Evolutionary conservation across 2,888 invertebrate genomes (phyloP), one percentile per base, ranked within the genome.

Genomic region (Osmoderma eremita): DNA sequence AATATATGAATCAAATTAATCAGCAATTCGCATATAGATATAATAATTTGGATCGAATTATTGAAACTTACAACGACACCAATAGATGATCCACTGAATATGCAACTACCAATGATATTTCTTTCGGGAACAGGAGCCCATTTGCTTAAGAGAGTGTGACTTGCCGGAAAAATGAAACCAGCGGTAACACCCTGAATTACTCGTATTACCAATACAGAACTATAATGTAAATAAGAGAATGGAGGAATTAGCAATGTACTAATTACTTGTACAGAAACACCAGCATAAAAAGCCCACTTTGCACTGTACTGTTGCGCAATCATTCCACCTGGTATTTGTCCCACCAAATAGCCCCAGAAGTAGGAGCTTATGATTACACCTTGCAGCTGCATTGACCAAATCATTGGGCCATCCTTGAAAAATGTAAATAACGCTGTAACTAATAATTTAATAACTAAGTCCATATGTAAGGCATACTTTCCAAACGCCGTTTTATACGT

Each of bases 61-160:
- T 41, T 3, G n/a, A 49, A 38, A 56, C 65, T 45, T 65, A 65
- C 65, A 30, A 56, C 93, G 1, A 94, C 94, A 1, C 96, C 97
- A 2, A 96, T 86, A 2, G 95, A 92, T 1, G 94, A 92, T 22
- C 95, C 95, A 80, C 88, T 86, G 81, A 89, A 91, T n/a, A 92
- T 89, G 67, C 93, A 88, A 20, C 94, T 91, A 1, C 94, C 92
- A 83, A 97, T 89, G 30, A 93, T 87, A 72, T 92, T 91, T 54
- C 95, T 88, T 80, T 97, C 97, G 18, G 88, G 85, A 0, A 95
- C 94, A 1, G 96, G 96, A 0, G 95, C 92, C 97, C 97, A 97
- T 65, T 90, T 88, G 0, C 95, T 91, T 74, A 94, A 84, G 84
- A 97, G 84, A 2, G 93, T 91, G 80, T 97, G 95, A 91, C 95